Percentiles rank a stretch among this genome's conserved stretches.
Evolutionary conservation across 2,888 invertebrate species (phyloP).

Genomic region (Odontothrips loti): DNA sequence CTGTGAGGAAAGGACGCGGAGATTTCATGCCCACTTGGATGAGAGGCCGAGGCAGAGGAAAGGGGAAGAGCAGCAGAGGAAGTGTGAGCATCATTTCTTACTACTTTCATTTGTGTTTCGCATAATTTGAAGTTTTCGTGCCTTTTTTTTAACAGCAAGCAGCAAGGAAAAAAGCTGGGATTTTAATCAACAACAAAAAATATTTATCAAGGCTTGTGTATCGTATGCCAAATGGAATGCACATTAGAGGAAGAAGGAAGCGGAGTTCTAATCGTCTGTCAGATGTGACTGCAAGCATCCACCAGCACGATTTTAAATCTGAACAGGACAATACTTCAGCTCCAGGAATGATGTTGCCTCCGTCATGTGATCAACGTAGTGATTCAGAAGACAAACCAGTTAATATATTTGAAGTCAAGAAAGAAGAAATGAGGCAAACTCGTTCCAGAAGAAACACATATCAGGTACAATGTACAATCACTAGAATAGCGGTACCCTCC

Average conservation of each 20-base stretch:
- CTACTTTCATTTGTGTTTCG: neutral
- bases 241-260: neutral
- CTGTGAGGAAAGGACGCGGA: neutral
- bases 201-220: neutral
- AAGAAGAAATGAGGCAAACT: neutral
- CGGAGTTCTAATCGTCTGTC: neutral
- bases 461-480: neutral
- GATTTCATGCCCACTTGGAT: neutral
- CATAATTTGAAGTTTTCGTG: neutral
- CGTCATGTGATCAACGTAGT: neutral
- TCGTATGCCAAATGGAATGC: conserved; percentile 9
- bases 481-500: no score
- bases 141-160: neutral
- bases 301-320: neutral
- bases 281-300: neutral
- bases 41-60: neutral
- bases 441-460: neutral
- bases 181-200: neutral
- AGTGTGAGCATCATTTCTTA: neutral
- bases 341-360: no score
- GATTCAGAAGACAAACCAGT: neutral
- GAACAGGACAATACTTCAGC: neutral
- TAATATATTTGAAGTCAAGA: neutral
- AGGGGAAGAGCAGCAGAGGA: neutral
- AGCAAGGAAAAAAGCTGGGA: neutral